phyloP scores from a whole-genome alignment of 2,888 invertebrate species.

The Tanytarsus gracilentus region DNA sequence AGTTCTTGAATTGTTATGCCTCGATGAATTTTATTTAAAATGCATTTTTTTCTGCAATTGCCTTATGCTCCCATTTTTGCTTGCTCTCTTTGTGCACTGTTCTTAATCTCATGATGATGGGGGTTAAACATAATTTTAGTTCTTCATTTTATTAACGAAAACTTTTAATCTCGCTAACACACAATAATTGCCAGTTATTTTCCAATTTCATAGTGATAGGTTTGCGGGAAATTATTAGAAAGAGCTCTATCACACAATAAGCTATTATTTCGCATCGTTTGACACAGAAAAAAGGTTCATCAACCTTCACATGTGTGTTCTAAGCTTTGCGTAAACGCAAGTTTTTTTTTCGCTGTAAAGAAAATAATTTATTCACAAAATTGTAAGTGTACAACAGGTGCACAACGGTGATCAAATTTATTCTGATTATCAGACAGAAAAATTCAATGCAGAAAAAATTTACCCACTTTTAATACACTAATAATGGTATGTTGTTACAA shows the following conservation, averaged over 20 bases:
- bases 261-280: conserved; percentile 12
- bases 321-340: not conserved
- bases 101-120: no score
- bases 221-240: conserved; percentile 8
- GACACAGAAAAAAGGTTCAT: conserved; percentile 2
- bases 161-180: no score
- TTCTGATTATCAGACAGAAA: not conserved
- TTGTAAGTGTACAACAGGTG: conserved; percentile 2
- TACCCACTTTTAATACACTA: no score
- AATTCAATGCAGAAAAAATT: not conserved
- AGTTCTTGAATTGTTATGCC: not conserved
- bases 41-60: no score
- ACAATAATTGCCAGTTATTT: no score
- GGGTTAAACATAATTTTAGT: no score
- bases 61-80: not conserved
- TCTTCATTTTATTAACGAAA: no score
- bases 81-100: no score
- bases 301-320: not conserved
- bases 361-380: not conserved
- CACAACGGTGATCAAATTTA: conserved; percentile 2
- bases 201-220: no score
- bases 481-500: no score
- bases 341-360: not conserved
- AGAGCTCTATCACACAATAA: not conserved
- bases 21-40: not conserved